A percentile compares a stretch with the other conserved stretches of the same genome.
Evolutionary conservation across 2,888 invertebrate species (phyloP).

Genomic region (Octodonta nipae): DNA sequence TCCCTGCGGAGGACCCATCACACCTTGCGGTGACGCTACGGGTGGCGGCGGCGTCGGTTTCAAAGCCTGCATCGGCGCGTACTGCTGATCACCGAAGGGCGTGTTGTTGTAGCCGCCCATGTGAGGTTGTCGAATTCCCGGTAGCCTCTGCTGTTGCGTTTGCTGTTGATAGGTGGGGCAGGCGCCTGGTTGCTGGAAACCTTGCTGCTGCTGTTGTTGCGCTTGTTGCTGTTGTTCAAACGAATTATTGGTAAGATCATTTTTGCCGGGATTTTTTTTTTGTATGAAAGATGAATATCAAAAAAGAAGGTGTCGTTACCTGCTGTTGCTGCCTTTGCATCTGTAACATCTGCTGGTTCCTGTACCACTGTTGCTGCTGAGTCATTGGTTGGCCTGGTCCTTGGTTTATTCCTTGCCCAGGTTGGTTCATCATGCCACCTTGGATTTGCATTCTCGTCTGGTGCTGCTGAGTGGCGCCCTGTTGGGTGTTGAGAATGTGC

Average conservation of each 20-base stretch:
- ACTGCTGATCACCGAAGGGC: conserved; percentile 32
- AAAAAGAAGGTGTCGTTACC: no score
- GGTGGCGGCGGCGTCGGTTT: conserved; percentile 56
- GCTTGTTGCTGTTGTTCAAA: conserved; percentile 42
- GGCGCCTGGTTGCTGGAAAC: conserved; percentile 47
- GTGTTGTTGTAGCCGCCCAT: conserved; percentile 31
- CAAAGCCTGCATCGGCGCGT: conserved; percentile 37
- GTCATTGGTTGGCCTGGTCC: conserved; percentile 23
- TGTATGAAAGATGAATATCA: no score
- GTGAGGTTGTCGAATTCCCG: conserved; percentile 36
- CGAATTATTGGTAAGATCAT: no score
- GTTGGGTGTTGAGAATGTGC: conserved; percentile 33
- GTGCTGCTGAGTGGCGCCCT: conserved; percentile 37
- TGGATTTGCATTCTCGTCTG: conserved; percentile 41
- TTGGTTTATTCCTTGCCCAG: conserved; percentile 21
- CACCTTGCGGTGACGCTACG: conserved; percentile 56
- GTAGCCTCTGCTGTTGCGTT: conserved; percentile 41
- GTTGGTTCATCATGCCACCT: conserved; percentile 32
- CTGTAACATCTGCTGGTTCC: conserved; percentile 35
- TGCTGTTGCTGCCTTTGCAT: conserved; percentile 38
- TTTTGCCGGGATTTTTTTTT: no score
- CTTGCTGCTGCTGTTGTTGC: conserved; percentile 44
- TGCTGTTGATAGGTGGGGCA: conserved; percentile 40
- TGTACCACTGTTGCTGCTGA: conserved; percentile 38
- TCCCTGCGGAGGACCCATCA: conserved; percentile 53